Conservation (phyloP, 2,797 vertebrate species). For the Rhabdomys pumilio region DNA sequence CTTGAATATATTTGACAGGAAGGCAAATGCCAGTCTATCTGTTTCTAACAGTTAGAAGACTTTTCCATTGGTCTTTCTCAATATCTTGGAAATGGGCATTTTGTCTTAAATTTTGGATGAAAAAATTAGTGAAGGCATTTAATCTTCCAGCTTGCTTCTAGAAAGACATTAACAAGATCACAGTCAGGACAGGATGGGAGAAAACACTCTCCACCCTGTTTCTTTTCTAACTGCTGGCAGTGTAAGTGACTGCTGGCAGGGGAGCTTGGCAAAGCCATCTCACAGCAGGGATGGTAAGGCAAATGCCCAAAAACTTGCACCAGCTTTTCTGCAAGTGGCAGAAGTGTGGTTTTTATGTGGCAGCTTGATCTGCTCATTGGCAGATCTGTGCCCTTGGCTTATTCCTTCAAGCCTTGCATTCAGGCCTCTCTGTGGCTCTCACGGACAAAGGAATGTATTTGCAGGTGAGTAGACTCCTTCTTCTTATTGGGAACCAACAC, state of each 20-base stretch:
- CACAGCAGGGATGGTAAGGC: constrained; percentile 28
- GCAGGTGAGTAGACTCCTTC: not conserved
- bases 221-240: constrained; percentile 73
- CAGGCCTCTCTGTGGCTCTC: not conserved
- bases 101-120: constrained; percentile 57
- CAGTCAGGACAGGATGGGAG: constrained; percentile 62
- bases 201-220: constrained; percentile 36
- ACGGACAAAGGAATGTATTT: not conserved
- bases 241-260: constrained; percentile 49
- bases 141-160: constrained; percentile 48
- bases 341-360: constrained; percentile 48
- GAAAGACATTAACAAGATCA: constrained; percentile 55
- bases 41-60: not conserved
- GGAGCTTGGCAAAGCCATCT: constrained; percentile 16
- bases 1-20: not conserved
- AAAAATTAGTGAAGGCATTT: constrained; percentile 50
- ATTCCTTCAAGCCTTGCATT: not conserved
- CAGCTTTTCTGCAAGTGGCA: constrained; percentile 28
- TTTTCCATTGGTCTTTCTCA: constrained; percentile 36
- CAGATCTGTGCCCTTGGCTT: constrained; percentile 32
- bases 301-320: constrained; percentile 8
- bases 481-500: not conserved
- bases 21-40: not conserved
- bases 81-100: not conserved
- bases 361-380: constrained; percentile 53